Evolutionary conservation across 2,888 invertebrate genomes (phyloP), one percentile per base, ranked within the genome.

Genomic region (Protonemura montana): DNA sequence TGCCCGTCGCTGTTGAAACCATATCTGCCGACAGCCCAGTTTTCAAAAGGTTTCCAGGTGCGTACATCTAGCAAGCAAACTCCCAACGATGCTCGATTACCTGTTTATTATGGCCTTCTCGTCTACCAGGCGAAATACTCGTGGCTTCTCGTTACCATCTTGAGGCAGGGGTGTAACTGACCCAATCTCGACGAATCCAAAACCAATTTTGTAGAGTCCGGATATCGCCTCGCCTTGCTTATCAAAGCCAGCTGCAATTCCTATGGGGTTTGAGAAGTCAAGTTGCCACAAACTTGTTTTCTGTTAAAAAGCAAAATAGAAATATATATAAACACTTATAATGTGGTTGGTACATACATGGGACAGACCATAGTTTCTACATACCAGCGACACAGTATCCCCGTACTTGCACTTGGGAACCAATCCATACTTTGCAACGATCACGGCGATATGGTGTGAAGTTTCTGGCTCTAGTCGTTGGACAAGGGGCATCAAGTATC

Each of bases 181-280:
- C 87, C 99, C 99, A 89, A 99, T 95, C 94, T 99, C 99, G 28
- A 99, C 95, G 91, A 98, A 97, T 5, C 99, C 97, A 92, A 99
- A 99, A 0, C 99, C 99, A 87, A 98, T 92, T 89, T 95, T 94
- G 87, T 94, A 93, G 76, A 99, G 92, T 0, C 97, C 97, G 89
- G 94, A 91, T 0, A 98, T 93, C 28, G 97, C 98, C 92, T 99
- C 98, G 6, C 95, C 99, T 92, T 99, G 95, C 91, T 99, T 99
- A 91, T 99, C 99, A 92, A 99, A 99, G 6, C 99, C 99, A 87
- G 99, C 99, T 30, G 99, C 99, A 90, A 99, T 95, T n/a, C 99
- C 99, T 89, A 99, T 92, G 0, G 99, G 99, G 92, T 98, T 99
- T 86, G 93, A 92, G 87, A 99, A 94, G 21, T 94, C 91, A 88